These are phyloP conservation scores for Formica selysi DNA, from an alignment of 1,140 invertebrate genomes.

Conservation along the genomic window DNA sequence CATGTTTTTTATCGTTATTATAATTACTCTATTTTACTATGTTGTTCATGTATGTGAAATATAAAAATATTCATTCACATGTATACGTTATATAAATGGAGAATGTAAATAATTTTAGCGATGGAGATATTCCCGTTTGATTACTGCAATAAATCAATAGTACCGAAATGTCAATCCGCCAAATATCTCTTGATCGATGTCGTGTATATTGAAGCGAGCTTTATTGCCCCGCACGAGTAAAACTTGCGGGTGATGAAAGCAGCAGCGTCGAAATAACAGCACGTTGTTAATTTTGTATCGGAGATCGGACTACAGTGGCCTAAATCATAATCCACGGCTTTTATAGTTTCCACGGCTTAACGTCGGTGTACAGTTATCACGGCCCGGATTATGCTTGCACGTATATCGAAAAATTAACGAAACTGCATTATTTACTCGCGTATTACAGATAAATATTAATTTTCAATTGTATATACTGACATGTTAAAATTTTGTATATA, in stretches of 20 bases:
- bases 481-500: neutral
- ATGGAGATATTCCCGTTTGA: slow-evolving; percentile 40
- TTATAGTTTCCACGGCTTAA: slow-evolving; percentile 65
- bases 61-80: neutral
- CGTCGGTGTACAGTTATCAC: slow-evolving; percentile 53
- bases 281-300: slow-evolving; percentile 73
- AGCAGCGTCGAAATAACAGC: slow-evolving; percentile 67
- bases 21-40: neutral
- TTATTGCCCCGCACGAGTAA: slow-evolving; percentile 63
- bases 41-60: neutral
- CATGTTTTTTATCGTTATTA: neutral
- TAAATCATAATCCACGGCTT: slow-evolving; percentile 70
- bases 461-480: slow-evolving; percentile 15
- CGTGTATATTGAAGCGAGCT: slow-evolving; percentile 67
- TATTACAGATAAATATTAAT: slow-evolving; percentile 49
- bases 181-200: slow-evolving; percentile 72
- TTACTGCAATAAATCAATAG: slow-evolving; percentile 64
- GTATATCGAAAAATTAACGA: slow-evolving; percentile 58
- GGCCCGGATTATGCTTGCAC: slow-evolving; percentile 44
- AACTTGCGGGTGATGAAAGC: slow-evolving; percentile 70
- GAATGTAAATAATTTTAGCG: slow-evolving; percentile 1
- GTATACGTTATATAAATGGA: neutral
- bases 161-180: slow-evolving; percentile 65
- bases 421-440: slow-evolving; percentile 51
- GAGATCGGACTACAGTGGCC: slow-evolving; percentile 65